phyloP scores from a whole-genome alignment of 2,113 vertebrate species.

The Daboia siamensis region DNA sequence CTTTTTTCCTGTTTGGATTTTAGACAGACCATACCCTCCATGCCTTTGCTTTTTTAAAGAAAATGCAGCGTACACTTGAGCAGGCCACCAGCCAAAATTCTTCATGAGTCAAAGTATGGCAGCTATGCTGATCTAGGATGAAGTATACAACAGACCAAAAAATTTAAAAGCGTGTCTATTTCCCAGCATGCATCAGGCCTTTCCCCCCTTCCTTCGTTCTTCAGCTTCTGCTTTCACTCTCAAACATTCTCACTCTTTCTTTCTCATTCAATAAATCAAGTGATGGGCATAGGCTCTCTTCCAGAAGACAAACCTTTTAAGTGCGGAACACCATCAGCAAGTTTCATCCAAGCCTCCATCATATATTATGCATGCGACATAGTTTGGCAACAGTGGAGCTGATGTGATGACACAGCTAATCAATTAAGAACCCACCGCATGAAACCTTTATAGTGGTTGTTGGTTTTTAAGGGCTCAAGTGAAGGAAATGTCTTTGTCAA shows the following conservation, averaged over 20 bases:
- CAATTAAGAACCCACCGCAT: constrained; percentile 78
- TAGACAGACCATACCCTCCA: constrained; percentile 75
- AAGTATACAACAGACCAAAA: constrained; percentile 75
- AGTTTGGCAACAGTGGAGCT: constrained; percentile 85
- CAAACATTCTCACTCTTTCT: constrained; percentile 45
- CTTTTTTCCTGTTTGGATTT: constrained; percentile 65
- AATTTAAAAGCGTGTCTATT: constrained; percentile 79
- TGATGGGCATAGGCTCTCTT: constrained; percentile 74
- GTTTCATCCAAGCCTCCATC: constrained; percentile 80
- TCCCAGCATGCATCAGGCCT: constrained; percentile 81
- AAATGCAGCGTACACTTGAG: constrained; percentile 75
- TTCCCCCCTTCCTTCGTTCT: constrained; percentile 59
- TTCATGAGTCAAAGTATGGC: constrained; percentile 74
- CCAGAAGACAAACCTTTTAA: constrained; percentile 75
- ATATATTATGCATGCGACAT: constrained; percentile 84
- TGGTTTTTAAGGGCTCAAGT: constrained; percentile 83
- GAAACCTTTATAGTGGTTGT: constrained; percentile 84
- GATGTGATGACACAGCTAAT: constrained; percentile 82
- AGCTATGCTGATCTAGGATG: constrained; percentile 75
- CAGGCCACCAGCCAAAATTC: constrained; percentile 75
- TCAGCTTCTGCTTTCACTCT: constrained; percentile 34
- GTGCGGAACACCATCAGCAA: constrained; percentile 78
- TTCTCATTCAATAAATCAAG: constrained; percentile 69
- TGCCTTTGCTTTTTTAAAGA: constrained; percentile 58
- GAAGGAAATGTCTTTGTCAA: constrained; percentile 87